Base-by-base conservation (phyloP, 1,140 invertebrate species). In the Goniozus legneri region DNA sequence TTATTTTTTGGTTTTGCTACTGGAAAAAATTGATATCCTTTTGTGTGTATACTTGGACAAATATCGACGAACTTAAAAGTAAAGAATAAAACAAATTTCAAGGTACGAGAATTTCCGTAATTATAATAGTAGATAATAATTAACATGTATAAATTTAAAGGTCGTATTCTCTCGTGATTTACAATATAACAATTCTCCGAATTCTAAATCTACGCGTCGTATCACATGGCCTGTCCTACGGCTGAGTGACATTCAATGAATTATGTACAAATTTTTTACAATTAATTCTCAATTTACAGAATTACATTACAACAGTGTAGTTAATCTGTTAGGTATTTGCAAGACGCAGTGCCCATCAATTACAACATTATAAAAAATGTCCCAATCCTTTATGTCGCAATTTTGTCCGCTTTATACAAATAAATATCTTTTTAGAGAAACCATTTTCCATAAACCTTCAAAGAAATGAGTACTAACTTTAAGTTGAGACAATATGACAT, bases 101-200 rank as follows among this genome's bases (percentile, higher is more conserved):
- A 27, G 24, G 4, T 27, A 27, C 4, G 24, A 10, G 10, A 27
- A 27, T n/a, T n/a, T n/a, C n/a, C n/a, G n/a, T n/a, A n/a, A n/a
- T n/a, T n/a, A n/a, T n/a, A n/a, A n/a, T n/a, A n/a, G 24, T 6
- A 27, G 10, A 10, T 6, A 27, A 27, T 27, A 27, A 10, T 27
- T 27, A 6, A 27, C 10, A 27, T 27, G 10, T 27, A 27, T 4
- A 27, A 27, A 27, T 6, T 27, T 27, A 27, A 27, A 27, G 10
- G 10, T 4, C 10, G 10, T 27, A 27, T 27, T 6, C 10, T 27
- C 24, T 27, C 24, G 10, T 52, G 64, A 71, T 71, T 53, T 70
- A 71, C 67, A 71, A 57, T 37, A 43, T 44, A 47, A 63, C 59
- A 59, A 69, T n/a, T n/a, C 57, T 57, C 41, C 60, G 60, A 57